Percentiles rank a stretch among this genome's conserved stretches.
phyloP scores from a whole-genome alignment of 1,140 invertebrate genomes.

The Ips nitidus region DNA sequence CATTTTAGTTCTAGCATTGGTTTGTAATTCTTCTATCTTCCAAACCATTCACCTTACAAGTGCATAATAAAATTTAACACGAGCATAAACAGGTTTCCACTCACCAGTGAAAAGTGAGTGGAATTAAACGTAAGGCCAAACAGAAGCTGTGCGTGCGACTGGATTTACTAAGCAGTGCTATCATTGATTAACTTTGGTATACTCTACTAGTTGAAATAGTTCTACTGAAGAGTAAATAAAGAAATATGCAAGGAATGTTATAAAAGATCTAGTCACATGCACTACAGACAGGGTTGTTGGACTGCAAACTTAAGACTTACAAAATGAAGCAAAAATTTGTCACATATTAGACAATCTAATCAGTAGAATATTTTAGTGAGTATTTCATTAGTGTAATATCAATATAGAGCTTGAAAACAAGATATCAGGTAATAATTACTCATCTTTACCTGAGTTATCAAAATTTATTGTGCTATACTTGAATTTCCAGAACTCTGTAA shows the following conservation, averaged over 20 bases:
- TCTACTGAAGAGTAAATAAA: constrained; percentile 1
- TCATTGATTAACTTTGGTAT: not conserved
- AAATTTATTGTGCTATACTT: too few species aligned
- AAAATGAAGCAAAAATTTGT: too few species aligned
- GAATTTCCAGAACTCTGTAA: too few species aligned
- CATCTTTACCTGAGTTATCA: too few species aligned
- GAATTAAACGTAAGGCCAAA: constrained; percentile 21
- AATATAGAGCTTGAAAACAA: too few species aligned
- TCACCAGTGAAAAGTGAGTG: too few species aligned
- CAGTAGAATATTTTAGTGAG: too few species aligned
- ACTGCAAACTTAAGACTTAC: not conserved
- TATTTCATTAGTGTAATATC: too few species aligned
- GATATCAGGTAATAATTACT: too few species aligned
- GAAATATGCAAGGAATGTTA: constrained; percentile 8
- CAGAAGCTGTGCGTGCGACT: constrained; percentile 36
- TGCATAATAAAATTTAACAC: not conserved
- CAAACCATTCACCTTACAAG: not conserved
- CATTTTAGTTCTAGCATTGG: not conserved
- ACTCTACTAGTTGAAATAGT: constrained; percentile 2
- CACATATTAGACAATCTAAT: too few species aligned
- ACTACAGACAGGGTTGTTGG: constrained; percentile 26
- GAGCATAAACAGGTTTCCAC: too few species aligned
- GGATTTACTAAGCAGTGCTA: constrained; percentile 32
- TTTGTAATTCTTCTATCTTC: too few species aligned
- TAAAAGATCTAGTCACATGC: constrained; percentile 34